These are phyloP conservation scores for Drosophila willistoni DNA, from an alignment of 1,140 invertebrate genomes.

Conservation along the genomic window DNA sequence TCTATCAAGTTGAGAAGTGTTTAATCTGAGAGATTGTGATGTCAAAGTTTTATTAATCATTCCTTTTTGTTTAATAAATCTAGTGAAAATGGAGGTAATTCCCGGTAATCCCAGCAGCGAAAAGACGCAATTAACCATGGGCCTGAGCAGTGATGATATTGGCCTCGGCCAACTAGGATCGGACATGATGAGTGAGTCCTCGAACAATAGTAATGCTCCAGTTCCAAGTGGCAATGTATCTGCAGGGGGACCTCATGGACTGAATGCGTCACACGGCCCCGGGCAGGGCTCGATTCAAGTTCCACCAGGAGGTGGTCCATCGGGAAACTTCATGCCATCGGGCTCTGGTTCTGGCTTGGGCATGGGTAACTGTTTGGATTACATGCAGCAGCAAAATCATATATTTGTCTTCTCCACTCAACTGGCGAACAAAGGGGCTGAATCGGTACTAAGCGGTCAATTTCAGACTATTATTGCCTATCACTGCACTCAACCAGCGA, in stretches of 20 bases:
- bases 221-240: conserved; percentile 16
- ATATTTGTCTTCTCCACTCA: conserved; percentile 98
- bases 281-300: conserved; percentile 2
- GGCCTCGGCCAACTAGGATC: conserved; percentile 34
- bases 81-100: conserved; percentile 63
- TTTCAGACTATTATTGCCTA: conserved; percentile 96
- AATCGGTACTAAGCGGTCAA: conserved; percentile 94
- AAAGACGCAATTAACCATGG: conserved; percentile 37
- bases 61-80: neutral
- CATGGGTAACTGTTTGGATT: conserved; percentile 63
- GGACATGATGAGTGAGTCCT: conserved; percentile 47
- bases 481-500: conserved; percentile 96
- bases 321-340: conserved; percentile 79
- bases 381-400: conserved; percentile 98
- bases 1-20: neutral
- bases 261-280: conserved; percentile 21
- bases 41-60: neutral
- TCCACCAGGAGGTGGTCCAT: conserved; percentile 6
- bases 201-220: conserved; percentile 19
- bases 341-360: conserved; percentile 68
- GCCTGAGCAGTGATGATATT: conserved; percentile 50
- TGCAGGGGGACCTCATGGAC: conserved; percentile 24
- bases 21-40: neutral
- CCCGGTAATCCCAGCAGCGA: conserved; percentile 32
- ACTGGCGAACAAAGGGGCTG: conserved; percentile 97